Evolutionary conservation across 1,140 invertebrate species (phyloP).

Genomic region (Gryon sp.): DNA sequence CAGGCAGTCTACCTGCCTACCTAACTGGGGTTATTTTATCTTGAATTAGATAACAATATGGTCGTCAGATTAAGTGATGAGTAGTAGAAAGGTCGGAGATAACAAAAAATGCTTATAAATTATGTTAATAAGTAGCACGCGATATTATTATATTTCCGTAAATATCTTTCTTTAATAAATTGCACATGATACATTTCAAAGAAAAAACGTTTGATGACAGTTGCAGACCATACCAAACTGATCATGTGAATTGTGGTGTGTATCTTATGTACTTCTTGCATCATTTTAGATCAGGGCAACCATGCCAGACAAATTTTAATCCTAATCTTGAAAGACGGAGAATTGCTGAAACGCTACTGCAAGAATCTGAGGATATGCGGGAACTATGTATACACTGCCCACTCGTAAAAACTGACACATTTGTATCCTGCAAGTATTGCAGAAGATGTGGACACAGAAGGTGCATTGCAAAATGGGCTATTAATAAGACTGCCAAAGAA

Average conservation of each 20-base stretch:
- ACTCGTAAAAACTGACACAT: background rate
- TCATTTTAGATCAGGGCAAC: too few relatives aligned
- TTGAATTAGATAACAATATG: too few relatives aligned
- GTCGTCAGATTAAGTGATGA: too few relatives aligned
- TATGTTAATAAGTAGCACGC: too few relatives aligned
- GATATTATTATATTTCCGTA: too few relatives aligned
- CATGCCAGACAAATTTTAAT: background rate
- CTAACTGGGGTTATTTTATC: too few relatives aligned
- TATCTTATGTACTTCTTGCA: background rate
- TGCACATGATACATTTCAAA: background rate
- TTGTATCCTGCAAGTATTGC: background rate
- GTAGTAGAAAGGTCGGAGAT: too few relatives aligned
- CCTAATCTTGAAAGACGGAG: background rate
- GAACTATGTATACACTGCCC: background rate
- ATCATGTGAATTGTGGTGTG: background rate
- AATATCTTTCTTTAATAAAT: background rate
- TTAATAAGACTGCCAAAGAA: background rate
- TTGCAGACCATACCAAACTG: slow-evolving; percentile 8
- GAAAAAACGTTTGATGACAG: too few relatives aligned
- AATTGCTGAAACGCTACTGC: background rate
- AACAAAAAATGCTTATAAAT: too few relatives aligned
- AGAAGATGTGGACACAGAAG: background rate
- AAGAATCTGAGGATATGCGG: background rate
- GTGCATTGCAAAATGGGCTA: background rate
- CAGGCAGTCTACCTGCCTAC: too few relatives aligned